A percentile compares a stretch with the other conserved stretches of the same genome.
Evolutionary conservation across 2,888 invertebrate species (phyloP).

Genomic region (Pyrochroa serraticornis): DNA sequence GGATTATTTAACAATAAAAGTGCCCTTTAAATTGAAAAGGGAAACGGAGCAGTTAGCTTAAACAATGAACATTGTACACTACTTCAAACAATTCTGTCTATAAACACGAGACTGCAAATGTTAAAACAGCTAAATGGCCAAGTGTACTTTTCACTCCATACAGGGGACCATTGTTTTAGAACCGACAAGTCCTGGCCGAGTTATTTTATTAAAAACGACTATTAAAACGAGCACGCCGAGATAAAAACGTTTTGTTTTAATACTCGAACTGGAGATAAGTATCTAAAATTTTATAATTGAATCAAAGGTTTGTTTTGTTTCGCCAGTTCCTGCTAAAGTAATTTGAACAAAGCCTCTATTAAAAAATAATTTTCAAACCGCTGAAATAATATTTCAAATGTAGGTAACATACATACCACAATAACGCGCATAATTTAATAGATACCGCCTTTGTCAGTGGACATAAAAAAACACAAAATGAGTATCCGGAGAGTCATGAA

Average conservation of each 20-base stretch:
- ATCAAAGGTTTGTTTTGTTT: constrained; percentile 19
- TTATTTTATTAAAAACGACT: constrained; percentile 29
- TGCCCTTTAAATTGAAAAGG: constrained; percentile 32
- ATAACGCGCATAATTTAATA: constrained; percentile 22
- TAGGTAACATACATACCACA: constrained; percentile 6
- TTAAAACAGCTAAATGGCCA: constrained; percentile 51
- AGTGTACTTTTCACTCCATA: constrained; percentile 45
- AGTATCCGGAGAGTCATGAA: constrained; percentile 23
- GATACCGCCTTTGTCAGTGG: constrained; percentile 15
- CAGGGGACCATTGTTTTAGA: constrained; percentile 45
- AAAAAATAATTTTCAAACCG: constrained; percentile 11
- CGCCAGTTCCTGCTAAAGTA: neutral
- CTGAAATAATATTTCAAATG: constrained; percentile 11
- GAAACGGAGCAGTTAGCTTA: constrained; percentile 41
- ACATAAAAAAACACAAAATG: constrained; percentile 21
- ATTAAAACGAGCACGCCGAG: constrained; percentile 12
- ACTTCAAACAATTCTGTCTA: constrained; percentile 48
- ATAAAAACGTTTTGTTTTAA: constrained; percentile 20
- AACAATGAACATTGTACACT: constrained; percentile 47
- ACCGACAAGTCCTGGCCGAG: constrained; percentile 15
- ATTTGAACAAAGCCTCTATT: constrained; percentile 12
- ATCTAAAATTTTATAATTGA: constrained; percentile 12
- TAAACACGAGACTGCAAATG: constrained; percentile 46
- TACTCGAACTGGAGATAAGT: constrained; percentile 3
- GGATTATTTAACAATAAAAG: constrained; percentile 38